Percentiles rank a stretch among this genome's conserved stretches.
Conservation (phyloP, 2,113 vertebrate species). For the Tamias sibiricus region DNA sequence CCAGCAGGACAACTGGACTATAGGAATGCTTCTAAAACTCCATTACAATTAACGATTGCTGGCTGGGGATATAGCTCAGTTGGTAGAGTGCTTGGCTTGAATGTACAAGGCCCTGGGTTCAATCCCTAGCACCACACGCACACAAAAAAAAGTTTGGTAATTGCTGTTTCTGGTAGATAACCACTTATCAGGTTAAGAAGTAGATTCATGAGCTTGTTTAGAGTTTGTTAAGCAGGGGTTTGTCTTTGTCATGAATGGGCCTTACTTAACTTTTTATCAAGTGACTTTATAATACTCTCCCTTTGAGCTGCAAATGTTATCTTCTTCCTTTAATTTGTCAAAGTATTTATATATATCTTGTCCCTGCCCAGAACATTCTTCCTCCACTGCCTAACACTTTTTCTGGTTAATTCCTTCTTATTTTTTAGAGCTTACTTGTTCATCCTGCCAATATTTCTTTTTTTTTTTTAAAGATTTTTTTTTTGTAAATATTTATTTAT, state of each 20-base stretch:
- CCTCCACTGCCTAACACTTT: neutral
- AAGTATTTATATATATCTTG: neutral
- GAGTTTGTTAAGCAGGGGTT: neutral
- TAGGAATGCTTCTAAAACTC: neutral
- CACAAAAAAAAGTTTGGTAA: neutral
- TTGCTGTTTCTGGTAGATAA: slow-evolving; percentile 20
- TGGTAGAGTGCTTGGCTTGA: too few relatives aligned
- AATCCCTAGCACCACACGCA: too few relatives aligned
- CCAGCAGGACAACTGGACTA: neutral
- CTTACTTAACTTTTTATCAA: neutral
- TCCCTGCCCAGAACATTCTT: neutral
- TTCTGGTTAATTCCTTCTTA: slow-evolving; percentile 15
- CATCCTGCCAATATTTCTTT: neutral
- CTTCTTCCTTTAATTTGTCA: slow-evolving; percentile 21
- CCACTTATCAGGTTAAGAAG: slow-evolving; percentile 39
- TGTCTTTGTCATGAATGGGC: neutral
- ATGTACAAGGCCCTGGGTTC: too few relatives aligned
- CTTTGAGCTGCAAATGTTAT: neutral
- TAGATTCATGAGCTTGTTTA: slow-evolving; percentile 38
- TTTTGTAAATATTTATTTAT: too few relatives aligned
- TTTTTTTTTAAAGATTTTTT: too few relatives aligned
- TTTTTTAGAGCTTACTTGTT: neutral
- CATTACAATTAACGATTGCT: neutral
- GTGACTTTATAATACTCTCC: neutral
- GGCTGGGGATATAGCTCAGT: too few relatives aligned